Evolutionary conservation across 2,888 invertebrate species (phyloP), one percentile per base, ranked within the genome.

Genomic region (Agriopis marginaria): DNA sequence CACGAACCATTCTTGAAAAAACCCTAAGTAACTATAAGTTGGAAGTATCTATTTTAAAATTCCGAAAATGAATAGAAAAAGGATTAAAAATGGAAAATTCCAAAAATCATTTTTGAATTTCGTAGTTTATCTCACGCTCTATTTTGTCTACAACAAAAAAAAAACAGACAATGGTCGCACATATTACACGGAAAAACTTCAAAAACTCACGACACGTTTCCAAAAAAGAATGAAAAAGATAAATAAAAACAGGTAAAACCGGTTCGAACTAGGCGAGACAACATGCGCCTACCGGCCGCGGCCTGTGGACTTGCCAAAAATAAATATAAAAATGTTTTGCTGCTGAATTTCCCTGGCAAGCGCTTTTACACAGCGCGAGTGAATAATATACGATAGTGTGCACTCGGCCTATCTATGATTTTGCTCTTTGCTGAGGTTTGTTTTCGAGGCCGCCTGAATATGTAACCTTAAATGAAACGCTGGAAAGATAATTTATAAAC

Each of bases 321-420:
- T 77, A 62, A 62, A 62, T 44, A 42, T 62, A 79, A 76, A 76
- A 77, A 75, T 78, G 73, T 79, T 79, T 80, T 61, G 51, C 75
- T 61, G 75, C 75, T 75, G 75, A 77, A 80, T 79, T 80, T 81
- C 77, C 73, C 76, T 65, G 59, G 68, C 75, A 78, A 77, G 73
- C 75, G 81, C 80, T 84, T 84, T 82, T 82, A 80, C 79, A 77
- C 78, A 76, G 77, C 74, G 78, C 75, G 72, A 75, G 77, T 86
- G 84, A 86, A 87, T 87, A 86, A 87, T 79, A 85, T 82, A 87
- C 82, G 79, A 76, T 79, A 82, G 82, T 80, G 81, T 77, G 72
- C 69, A 73, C 72, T 68, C 60, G 74, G 71, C 73, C 71, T 75
- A 78, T 77, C 79, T 81, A 78, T 80, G 82, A 73, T 64, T 70